Evolutionary conservation across 2,888 invertebrate genomes (phyloP), one percentile per base, ranked within the genome.

Genomic region (Drosophila siamana): DNA sequence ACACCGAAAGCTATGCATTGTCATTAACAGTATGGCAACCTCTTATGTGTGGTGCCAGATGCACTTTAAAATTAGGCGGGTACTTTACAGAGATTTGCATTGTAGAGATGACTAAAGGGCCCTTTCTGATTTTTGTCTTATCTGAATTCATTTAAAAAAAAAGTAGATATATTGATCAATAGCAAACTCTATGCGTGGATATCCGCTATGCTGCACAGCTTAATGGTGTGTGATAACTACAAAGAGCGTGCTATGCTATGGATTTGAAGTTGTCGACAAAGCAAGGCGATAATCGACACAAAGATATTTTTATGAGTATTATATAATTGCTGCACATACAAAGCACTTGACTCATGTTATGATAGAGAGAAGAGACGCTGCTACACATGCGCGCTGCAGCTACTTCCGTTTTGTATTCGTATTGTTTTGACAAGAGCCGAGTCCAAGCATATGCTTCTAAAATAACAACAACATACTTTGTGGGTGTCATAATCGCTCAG

Each of bases 271-370:
- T 60, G 67, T 8, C 63, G 63, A 66, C 55, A 68, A 63, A 56
- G 41, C 60, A 67, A 56, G 43, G 62, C 56, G 57, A 38, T 38
- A 38, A 13, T 15, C 15, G 13, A 15, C 15, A 38, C 13, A 36
- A 54, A 30, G 54, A 46, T 7, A 51, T 41, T 72, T 84, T 78
- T 75, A 78, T 62, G 85, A 78, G 47, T 47, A 44, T 62, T 65
- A 68, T 69, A 68, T 69, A 55, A 74, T 56, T 41, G n/a, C 11
- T 13, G 28, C 24, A 43, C 33, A 51, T 60, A 84, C 86, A 84
- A 84, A 73, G 85, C 84, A 83, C 85, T 85, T 85, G 88, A 88
- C 88, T 85, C 77, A 86, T 88, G 44, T 43, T 63, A 24, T 43
- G 26, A n/a, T 11, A n/a, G 30, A 11, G 9, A n/a, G 36, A 43